A percentile compares a stretch with the other conserved stretches of the same genome.
These are phyloP conservation scores for Wiebesia pumilae DNA, from an alignment of 1,140 invertebrate species.

Conservation along the genomic window DNA sequence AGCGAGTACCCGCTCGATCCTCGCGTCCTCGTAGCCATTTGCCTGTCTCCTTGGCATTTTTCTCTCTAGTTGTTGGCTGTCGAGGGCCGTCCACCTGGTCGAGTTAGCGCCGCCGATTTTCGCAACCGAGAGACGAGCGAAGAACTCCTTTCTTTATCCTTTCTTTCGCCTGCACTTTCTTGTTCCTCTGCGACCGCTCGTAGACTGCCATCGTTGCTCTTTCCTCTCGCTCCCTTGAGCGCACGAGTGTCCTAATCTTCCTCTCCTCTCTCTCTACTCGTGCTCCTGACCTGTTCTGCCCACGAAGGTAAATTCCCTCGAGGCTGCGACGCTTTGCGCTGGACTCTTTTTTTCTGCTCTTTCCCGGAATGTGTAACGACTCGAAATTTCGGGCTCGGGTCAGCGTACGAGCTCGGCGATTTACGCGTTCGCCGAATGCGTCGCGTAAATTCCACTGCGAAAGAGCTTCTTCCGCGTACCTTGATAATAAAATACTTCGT, in stretches of 20 bases:
- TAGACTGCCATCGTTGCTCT: background rate
- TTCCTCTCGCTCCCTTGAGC: background rate
- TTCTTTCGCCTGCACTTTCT: background rate
- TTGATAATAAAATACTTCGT: background rate
- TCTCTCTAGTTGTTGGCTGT: background rate
- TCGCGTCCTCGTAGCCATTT: background rate
- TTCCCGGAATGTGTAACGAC: background rate
- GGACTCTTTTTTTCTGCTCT: background rate
- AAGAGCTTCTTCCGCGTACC: background rate
- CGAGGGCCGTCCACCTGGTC: background rate
- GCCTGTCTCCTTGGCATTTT: background rate
- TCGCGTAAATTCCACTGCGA: background rate
- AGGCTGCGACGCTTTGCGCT: background rate
- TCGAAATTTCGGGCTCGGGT: background rate
- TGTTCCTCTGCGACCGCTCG: background rate
- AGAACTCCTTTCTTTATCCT: background rate
- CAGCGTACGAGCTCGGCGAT: background rate
- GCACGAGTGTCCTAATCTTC: background rate
- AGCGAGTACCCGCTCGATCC: background rate
- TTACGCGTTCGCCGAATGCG: background rate
- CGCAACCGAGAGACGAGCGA: background rate
- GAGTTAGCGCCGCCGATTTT: slow-evolving; percentile 23
- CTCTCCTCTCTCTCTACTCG: background rate
- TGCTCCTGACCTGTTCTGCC: slow-evolving; percentile 6
- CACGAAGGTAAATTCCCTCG: slow-evolving; percentile 39